Conservation (phyloP, 2,888 invertebrate genomes). For the Octodonta nipae region DNA sequence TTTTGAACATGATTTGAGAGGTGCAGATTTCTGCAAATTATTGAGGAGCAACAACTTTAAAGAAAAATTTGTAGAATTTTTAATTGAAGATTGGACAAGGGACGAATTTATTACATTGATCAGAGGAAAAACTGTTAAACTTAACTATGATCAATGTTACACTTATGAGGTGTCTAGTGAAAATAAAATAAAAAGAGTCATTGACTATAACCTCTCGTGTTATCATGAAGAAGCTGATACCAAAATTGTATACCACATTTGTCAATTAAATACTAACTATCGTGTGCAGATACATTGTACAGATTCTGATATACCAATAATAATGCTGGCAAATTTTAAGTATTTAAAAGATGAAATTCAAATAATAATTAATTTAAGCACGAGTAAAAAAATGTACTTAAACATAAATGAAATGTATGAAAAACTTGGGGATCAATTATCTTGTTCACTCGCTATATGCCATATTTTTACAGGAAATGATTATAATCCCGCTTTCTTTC, state of each 20-base stretch:
- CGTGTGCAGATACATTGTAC: conserved; percentile 13
- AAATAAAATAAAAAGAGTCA: too few relatives aligned
- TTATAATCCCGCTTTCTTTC: conserved; percentile 7
- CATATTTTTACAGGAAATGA: conserved; percentile 7
- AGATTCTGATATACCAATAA: conserved; percentile 9
- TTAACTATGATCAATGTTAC: conserved; percentile 16
- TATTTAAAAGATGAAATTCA: conserved; percentile 6
- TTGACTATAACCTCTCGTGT: too few relatives aligned
- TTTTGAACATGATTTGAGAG: conserved; percentile 10
- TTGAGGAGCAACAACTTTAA: conserved; percentile 19
- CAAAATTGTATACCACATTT: too few relatives aligned
- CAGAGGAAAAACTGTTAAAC: conserved; percentile 16
- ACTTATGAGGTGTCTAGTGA: conserved; percentile 13
- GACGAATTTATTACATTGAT: conserved; percentile 13
- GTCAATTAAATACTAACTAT: conserved; percentile 15
- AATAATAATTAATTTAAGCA: conserved; percentile 4
- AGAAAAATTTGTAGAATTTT: conserved; percentile 20
- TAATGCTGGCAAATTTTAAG: conserved; percentile 9
- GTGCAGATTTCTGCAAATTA: conserved; percentile 19
- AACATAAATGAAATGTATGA: conserved; percentile 8
- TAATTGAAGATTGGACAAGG: conserved; percentile 17
- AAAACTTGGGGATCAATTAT: conserved; percentile 8
- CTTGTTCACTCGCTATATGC: conserved; percentile 7
- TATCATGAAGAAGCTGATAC: too few relatives aligned
- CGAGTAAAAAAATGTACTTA: conserved; percentile 6